Percentiles rank a stretch among this genome's conserved stretches.
These are phyloP conservation scores for Dromococcyx pavoninus DNA, from an alignment of 2,797 vertebrate species.

Conservation along the genomic window DNA sequence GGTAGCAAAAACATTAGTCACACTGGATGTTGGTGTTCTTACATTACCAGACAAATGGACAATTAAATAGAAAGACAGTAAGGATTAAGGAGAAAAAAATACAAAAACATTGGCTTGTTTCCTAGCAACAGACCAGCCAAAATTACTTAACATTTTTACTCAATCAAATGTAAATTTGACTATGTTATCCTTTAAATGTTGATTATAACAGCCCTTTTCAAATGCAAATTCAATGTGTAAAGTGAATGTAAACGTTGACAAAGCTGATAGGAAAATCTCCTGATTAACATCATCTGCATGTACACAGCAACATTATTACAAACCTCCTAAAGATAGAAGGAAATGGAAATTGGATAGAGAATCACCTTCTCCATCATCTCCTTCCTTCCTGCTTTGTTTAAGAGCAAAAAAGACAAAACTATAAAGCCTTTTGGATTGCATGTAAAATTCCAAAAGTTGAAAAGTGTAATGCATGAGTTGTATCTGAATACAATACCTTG, in stretches of 20 bases:
- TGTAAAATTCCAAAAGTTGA: background rate
- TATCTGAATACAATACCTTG: background rate
- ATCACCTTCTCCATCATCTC: slow-evolving; percentile 19
- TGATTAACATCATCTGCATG: slow-evolving; percentile 73
- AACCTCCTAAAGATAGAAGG: slow-evolving; percentile 41
- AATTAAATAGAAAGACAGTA: slow-evolving; percentile 68
- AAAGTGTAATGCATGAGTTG: background rate
- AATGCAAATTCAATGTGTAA: slow-evolving; percentile 78
- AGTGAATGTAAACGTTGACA: slow-evolving; percentile 81
- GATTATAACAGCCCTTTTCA: slow-evolving; percentile 79
- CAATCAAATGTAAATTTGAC: slow-evolving; percentile 81
- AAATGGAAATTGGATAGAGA: slow-evolving; percentile 29
- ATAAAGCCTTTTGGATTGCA: background rate
- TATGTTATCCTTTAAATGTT: slow-evolving; percentile 79
- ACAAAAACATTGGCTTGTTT: slow-evolving; percentile 77
- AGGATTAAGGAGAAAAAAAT: slow-evolving; percentile 64
- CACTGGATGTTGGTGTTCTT: slow-evolving; percentile 7
- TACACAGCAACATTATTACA: slow-evolving; percentile 52
- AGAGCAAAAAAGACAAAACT: slow-evolving; percentile 3
- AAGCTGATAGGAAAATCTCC: slow-evolving; percentile 72
- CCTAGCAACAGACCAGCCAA: slow-evolving; percentile 78
- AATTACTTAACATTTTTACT: slow-evolving; percentile 77
- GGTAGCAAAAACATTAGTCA: slow-evolving; percentile 54
- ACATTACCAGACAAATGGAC: slow-evolving; percentile 39
- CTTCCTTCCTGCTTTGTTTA: slow-evolving; percentile 6